phyloP scores from a whole-genome alignment of 2,797 vertebrate genomes.

The Intellagama lesueurii region DNA sequence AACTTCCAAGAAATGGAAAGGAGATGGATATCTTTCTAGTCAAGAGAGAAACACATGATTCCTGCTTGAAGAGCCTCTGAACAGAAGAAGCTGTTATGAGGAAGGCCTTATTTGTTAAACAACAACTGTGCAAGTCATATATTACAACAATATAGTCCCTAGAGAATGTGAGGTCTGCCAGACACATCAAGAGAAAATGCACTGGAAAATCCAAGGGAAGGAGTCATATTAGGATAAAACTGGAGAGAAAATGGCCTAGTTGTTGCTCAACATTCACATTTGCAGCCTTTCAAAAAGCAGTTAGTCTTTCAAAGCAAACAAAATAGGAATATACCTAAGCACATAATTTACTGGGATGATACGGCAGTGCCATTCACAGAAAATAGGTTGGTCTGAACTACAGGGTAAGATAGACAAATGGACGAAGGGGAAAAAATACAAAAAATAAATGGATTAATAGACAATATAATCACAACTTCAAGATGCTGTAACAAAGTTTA shows the following conservation, averaged over 20 bases:
- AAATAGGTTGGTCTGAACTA: neutral
- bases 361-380: slow-evolving; percentile 1
- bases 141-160: neutral
- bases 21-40: neutral
- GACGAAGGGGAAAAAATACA: slow-evolving; percentile 47
- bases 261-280: neutral
- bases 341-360: slow-evolving; percentile 6
- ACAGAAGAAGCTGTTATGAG: slow-evolving; percentile 3
- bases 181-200: slow-evolving; percentile 30
- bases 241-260: neutral
- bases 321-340: neutral
- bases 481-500: neutral
- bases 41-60: neutral
- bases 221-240: slow-evolving; percentile 19
- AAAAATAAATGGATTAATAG: slow-evolving; percentile 43
- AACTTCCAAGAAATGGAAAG: neutral
- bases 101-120: slow-evolving; percentile 22
- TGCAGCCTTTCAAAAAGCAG: neutral
- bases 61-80: neutral
- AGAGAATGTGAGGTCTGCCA: slow-evolving; percentile 14
- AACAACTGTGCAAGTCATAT: slow-evolving; percentile 21
- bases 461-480: slow-evolving; percentile 44
- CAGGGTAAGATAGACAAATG: slow-evolving; percentile 9
- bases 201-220: slow-evolving; percentile 21
- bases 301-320: slow-evolving; percentile 17